Conservation (phyloP, 2,113 vertebrate genomes). For the Prochilodus magdalenae region DNA sequence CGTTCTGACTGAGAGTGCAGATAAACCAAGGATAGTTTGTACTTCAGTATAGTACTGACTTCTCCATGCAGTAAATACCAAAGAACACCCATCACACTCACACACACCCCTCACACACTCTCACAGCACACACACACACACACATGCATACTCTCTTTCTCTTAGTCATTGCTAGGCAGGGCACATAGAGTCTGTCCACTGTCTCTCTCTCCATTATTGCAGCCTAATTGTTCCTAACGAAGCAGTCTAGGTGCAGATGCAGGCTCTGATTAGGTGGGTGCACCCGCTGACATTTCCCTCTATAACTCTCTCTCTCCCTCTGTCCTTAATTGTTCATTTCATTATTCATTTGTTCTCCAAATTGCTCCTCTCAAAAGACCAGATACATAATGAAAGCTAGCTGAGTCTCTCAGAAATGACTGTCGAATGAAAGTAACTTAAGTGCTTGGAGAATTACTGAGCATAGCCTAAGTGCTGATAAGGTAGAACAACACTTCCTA, state of each 20-base stretch:
- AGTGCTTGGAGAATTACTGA: constrained; percentile 35
- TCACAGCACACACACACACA: constrained; percentile 7
- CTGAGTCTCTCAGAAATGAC: constrained; percentile 24
- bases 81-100: neutral
- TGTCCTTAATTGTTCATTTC: constrained; percentile 66
- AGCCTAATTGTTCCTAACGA: constrained; percentile 78
- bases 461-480: constrained; percentile 27
- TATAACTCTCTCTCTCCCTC: constrained; percentile 49
- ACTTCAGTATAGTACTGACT: no score
- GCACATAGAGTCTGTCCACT: constrained; percentile 64
- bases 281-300: constrained; percentile 62
- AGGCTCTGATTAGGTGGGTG: constrained; percentile 70
- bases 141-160: neutral
- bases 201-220: constrained; percentile 66
- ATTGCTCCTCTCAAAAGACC: constrained; percentile 58
- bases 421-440: constrained; percentile 38
- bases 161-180: constrained; percentile 42
- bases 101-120: neutral
- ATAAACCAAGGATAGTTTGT: no score
- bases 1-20: no score
- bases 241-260: constrained; percentile 76
- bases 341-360: constrained; percentile 56
- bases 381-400: constrained; percentile 56
- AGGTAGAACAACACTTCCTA: constrained; percentile 16
- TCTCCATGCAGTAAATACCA: neutral